Conservation (phyloP, 2,888 invertebrate species). For the Azorinus chamasolen region DNA sequence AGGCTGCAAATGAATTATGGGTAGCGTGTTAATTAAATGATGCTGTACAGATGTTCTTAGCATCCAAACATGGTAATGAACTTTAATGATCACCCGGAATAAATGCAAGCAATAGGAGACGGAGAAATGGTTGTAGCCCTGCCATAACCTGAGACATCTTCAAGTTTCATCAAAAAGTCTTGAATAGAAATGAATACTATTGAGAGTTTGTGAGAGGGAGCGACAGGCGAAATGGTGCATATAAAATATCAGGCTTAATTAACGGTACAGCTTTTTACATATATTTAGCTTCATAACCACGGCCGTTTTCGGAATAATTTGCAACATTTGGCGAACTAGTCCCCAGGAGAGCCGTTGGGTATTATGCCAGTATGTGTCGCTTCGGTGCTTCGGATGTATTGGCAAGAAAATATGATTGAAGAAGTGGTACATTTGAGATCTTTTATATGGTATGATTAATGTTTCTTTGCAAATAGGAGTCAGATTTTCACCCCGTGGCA, state of each 20-base stretch:
- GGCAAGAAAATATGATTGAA: neutral
- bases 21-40: slow-evolving; percentile 66
- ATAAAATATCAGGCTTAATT: neutral
- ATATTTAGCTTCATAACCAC: neutral
- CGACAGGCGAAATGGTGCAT: neutral
- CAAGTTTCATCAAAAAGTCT: slow-evolving; percentile 22
- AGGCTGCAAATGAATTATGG: slow-evolving; percentile 52
- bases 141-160: slow-evolving; percentile 53
- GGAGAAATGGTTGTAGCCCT: slow-evolving; percentile 46
- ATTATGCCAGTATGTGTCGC: neutral
- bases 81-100: slow-evolving; percentile 58
- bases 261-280: neutral
- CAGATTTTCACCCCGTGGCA: slow-evolving; percentile 10
- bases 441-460: slow-evolving; percentile 35
- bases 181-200: neutral
- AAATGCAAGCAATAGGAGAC: slow-evolving; percentile 29
- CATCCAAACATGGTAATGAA: slow-evolving; percentile 60
- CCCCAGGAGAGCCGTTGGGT: neutral
- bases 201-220: neutral
- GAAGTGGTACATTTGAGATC: neutral
- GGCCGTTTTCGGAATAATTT: neutral
- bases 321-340: neutral
- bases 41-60: slow-evolving; percentile 59
- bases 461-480: neutral
- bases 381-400: too few species aligned